Conservation (phyloP, 2,113 vertebrate species). For the Hyperopisus bebe region DNA sequence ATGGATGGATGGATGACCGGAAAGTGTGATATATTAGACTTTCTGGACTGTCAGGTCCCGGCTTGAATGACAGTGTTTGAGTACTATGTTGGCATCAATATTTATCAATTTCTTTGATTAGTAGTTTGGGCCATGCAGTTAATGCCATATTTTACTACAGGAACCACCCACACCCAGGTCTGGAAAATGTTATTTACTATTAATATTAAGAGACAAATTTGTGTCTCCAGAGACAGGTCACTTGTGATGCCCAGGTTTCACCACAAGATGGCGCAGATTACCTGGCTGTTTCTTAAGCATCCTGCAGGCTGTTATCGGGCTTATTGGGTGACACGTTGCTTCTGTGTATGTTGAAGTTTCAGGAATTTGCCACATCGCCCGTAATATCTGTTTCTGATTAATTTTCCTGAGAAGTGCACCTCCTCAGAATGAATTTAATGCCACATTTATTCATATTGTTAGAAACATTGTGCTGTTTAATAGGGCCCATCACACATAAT, state of each 20-base stretch:
- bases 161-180: not conserved
- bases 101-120: not conserved
- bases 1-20: not conserved
- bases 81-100: not conserved
- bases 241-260: not conserved
- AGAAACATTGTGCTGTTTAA: not conserved
- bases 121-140: not conserved
- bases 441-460: not conserved
- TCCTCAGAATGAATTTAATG: not conserved
- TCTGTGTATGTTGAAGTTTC: not conserved
- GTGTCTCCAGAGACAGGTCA: not conserved
- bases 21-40: not conserved
- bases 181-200: not conserved
- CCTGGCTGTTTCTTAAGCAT: not conserved
- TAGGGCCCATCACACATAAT: not conserved
- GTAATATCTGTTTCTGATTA: not conserved
- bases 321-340: not conserved
- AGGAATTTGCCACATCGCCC: not conserved
- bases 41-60: not conserved
- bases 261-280: slow-evolving; percentile 38
- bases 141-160: not conserved
- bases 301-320: not conserved
- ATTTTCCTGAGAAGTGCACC: not conserved
- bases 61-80: not conserved
- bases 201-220: not conserved